These are phyloP conservation scores for Leuciscus waleckii DNA, from an alignment of 2,797 vertebrate species.

Conservation along the genomic window DNA sequence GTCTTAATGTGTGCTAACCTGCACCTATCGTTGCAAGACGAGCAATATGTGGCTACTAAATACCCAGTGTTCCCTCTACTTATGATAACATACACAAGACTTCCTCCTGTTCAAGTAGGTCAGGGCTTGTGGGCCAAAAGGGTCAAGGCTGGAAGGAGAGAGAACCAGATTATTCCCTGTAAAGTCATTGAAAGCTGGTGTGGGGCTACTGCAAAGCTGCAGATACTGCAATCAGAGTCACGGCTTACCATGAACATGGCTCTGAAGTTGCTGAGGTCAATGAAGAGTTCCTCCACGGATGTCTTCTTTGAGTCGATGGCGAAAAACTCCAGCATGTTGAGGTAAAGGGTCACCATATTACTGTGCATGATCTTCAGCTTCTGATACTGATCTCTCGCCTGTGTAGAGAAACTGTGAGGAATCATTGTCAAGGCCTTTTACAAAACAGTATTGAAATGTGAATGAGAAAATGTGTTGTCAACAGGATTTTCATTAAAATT, in stretches of 20 bases:
- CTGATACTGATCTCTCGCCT: slow-evolving; percentile 86
- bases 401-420: slow-evolving; percentile 85
- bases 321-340: slow-evolving; percentile 87
- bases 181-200: background rate
- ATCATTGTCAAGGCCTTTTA: slow-evolving; percentile 70
- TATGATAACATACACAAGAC: slow-evolving; percentile 70
- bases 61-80: slow-evolving; percentile 71
- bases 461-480: background rate
- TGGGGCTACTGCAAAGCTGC: slow-evolving; percentile 4
- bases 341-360: slow-evolving; percentile 90
- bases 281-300: slow-evolving; percentile 93
- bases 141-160: background rate
- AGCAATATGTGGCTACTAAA: slow-evolving; percentile 69
- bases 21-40: slow-evolving; percentile 67
- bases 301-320: slow-evolving; percentile 92
- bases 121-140: slow-evolving; percentile 3
- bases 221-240: background rate
- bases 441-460: background rate
- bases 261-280: slow-evolving; percentile 93
- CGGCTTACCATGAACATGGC: slow-evolving; percentile 87
- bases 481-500: background rate
- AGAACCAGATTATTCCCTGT: background rate
- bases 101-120: slow-evolving; percentile 23
- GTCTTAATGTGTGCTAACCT: slow-evolving; percentile 71
- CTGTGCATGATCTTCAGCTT: slow-evolving; percentile 86